phyloP scores from a whole-genome alignment of 2,888 invertebrate species.

The Drosophila tanythrix region DNA sequence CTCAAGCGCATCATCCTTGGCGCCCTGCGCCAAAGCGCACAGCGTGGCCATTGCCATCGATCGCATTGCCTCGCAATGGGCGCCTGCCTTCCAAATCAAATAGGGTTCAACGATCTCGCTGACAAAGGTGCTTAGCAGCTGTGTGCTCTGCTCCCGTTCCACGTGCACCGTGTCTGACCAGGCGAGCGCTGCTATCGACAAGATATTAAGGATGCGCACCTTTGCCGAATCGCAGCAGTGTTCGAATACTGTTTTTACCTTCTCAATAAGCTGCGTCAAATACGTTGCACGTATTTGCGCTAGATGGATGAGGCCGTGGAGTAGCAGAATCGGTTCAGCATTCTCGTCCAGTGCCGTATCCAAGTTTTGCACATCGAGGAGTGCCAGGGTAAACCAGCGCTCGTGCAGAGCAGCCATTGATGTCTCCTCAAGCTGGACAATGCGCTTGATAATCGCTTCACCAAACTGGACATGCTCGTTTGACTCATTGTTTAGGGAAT shows the following conservation, averaged over 20 bases:
- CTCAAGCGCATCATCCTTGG: constrained; percentile 66
- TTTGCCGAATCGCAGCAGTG: constrained; percentile 81
- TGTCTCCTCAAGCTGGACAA: constrained; percentile 55
- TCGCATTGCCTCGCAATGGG: constrained; percentile 83
- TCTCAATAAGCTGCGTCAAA: constrained; percentile 69
- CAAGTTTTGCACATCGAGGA: constrained; percentile 79
- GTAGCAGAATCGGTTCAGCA: constrained; percentile 82
- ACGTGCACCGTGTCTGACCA: constrained; percentile 76
- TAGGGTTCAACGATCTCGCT: constrained; percentile 77
- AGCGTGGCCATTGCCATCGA: constrained; percentile 83
- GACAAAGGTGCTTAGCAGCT: constrained; percentile 69
- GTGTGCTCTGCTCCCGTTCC: constrained; percentile 63
- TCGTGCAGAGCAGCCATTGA: constrained; percentile 72
- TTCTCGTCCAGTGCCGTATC: constrained; percentile 81
- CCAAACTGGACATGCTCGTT: constrained; percentile 47
- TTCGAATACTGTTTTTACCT: constrained; percentile 76
- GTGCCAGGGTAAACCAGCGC: constrained; percentile 68
- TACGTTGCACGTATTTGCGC: constrained; percentile 76
- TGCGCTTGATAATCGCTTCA: constrained; percentile 57
- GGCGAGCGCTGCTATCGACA: constrained; percentile 80
- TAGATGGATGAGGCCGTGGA: constrained; percentile 81
- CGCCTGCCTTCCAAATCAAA: constrained; percentile 83
- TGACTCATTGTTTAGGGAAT: constrained; percentile 45
- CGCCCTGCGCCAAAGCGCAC: constrained; percentile 82
- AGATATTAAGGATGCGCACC: constrained; percentile 82